These are phyloP conservation scores for Orestias chungarensis DNA, from an alignment of 2,797 vertebrate species.

Conservation along the genomic window DNA sequence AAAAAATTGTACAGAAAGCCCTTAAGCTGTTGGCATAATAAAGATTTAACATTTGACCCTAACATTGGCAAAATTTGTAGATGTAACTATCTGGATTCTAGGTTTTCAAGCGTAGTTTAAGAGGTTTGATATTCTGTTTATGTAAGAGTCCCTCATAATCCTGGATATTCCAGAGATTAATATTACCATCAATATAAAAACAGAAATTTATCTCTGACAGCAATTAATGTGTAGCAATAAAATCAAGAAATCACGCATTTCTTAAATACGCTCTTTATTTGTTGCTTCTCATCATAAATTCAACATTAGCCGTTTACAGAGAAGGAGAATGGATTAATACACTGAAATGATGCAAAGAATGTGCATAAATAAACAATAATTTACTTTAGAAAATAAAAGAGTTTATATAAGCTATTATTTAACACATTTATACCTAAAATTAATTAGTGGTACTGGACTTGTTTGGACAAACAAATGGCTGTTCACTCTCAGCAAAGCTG, in stretches of 20 bases:
- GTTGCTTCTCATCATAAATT: conserved; percentile 74
- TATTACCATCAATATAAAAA: neutral
- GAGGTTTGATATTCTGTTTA: neutral
- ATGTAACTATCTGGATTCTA: neutral
- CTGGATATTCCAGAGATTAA: neutral
- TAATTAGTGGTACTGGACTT: conserved; percentile 70
- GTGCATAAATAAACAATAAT: conserved; percentile 79
- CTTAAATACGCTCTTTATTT: conserved; percentile 79
- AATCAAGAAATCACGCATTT: conserved; percentile 20
- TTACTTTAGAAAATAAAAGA: conserved; percentile 75
- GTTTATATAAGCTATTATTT: conserved; percentile 74
- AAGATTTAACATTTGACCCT: neutral
- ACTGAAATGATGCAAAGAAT: conserved; percentile 74
- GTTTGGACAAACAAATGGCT: conserved; percentile 75
- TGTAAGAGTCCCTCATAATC: neutral
- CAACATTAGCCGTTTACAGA: conserved; percentile 78
- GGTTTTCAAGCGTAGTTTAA: neutral
- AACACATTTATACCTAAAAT: conserved; percentile 74
- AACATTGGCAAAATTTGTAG: neutral
- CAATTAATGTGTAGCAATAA: neutral
- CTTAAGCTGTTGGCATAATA: neutral
- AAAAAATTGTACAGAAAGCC: neutral
- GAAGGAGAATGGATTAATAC: conserved; percentile 66
- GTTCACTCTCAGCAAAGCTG: conserved; percentile 67
- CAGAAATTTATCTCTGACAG: neutral